Evolutionary conservation across 2,888 invertebrate genomes (phyloP), one percentile per base, ranked within the genome.

Genomic region (Eupithecia dodoneata): DNA sequence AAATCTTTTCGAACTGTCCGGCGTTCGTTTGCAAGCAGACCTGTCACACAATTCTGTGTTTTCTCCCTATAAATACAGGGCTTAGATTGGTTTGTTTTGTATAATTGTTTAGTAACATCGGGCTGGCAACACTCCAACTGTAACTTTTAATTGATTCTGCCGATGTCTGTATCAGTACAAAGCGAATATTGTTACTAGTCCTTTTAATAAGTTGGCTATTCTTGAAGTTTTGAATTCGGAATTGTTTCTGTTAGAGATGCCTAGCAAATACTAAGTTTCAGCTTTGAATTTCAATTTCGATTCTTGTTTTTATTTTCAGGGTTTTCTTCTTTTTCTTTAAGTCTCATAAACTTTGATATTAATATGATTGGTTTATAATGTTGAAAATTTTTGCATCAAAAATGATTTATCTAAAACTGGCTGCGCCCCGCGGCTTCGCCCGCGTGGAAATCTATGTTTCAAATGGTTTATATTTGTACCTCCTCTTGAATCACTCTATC

Each of bases 141-240:
- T 42, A 76, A 76, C 69, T 76, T 76, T 76, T 76, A 76, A 76
- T 76, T 76, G 76, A 73, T 76, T 73, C 70, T 42, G 44, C 44
- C 69, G 47, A 73, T 75, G 71, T 75, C 59, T 75, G 71, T 75
- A 71, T 75, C 71, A 74, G 69, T 73, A 70, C 67, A 70, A 70
- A 55, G 67, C 47, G 63, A 74, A 74, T 74, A 73, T 73, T 66
- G 59, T 66, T 15, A 18, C 15, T 74, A 59, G 59, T 69, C 66
- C 2, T 63, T 63, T 72, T 30, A 73, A 69, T 69, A 69, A 69
- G 69, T 69, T 69, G 45, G 55, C 71, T 1, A 55, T n/a, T 72
- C 71, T 59, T 55, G 41, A 30, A 44, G 63, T 44, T 66, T 69
- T 69, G 69, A 69, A 69, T 45, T 44, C 45, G 10, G 69, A 69